Base-by-base conservation (phyloP, 2,888 invertebrate species). In the Xestia ashworthii region DNA sequence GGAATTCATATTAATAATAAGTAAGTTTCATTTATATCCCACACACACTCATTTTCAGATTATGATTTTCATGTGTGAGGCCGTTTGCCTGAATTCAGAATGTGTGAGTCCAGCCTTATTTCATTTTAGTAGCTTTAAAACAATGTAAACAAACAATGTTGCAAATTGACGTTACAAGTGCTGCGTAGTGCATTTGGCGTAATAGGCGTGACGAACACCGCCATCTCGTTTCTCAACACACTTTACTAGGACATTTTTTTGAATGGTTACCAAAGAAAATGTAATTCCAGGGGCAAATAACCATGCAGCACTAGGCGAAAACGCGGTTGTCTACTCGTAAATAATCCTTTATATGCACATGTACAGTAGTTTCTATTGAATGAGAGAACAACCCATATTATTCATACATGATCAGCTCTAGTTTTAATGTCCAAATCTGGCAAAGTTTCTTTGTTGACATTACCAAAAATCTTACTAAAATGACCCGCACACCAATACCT, bases 391-490 rank as follows among this genome's bases (percentile, higher is more conserved):
- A 32, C 8, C 32, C 32, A 32, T 32, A 62, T 19, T 32, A 38
- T 9, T 9, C 11, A 53, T 50, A 53, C 6, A 55, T 11, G 53
- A 53, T 44, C n/a, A 12, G 5, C 38, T 50, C 22, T 50, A 69
- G 46, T 74, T 71, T 46, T 32, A 9, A 38, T 32, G 14, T 32
- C 19, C n/a, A 44, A 41, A 48, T 71, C 46, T 19, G 55, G 38
- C 44, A 38, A 38, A 3, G 22, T 48, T 60, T 46, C 38, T 46
- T 65, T 53, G 58, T 62, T 55, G 22, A 25, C 48, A 67, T 55
- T 22, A 48, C 32, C 41, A 67, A 79, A 78, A 55, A 50, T 19
- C 0, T 46, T 50, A 83, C 60, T 83, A 75, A 75, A 69, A 71
- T 22, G 14, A 66, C 9, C 55, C 55, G 68, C 74, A 82, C 74